Conservation (phyloP, 1,140 invertebrate species). For the Aporrectodea caliginosa region DNA sequence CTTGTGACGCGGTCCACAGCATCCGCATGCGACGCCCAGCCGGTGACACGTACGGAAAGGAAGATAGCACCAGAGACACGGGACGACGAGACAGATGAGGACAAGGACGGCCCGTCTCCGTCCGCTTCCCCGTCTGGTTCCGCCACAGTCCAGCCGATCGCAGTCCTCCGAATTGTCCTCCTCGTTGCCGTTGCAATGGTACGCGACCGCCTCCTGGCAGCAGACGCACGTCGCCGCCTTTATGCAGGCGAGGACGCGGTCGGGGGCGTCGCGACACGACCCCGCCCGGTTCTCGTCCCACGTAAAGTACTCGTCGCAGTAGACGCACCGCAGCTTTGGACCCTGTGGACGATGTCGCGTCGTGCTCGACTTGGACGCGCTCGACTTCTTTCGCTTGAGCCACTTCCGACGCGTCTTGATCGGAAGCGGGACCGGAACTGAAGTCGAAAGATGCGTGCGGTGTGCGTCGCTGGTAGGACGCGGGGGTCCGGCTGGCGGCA, state of each 20-base stretch:
- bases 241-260: constrained; percentile 71
- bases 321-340: constrained; percentile 38
- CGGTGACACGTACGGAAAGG: constrained; percentile 73
- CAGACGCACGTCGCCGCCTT: constrained; percentile 72
- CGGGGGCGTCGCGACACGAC: constrained; percentile 81
- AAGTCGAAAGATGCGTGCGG: constrained; percentile 1
- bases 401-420: neutral
- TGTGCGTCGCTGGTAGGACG: neutral
- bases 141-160: neutral
- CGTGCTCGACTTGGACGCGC: neutral
- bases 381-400: neutral
- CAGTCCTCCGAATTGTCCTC: constrained; percentile 3
- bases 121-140: constrained; percentile 59
- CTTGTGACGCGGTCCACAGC: constrained; percentile 74
- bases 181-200: constrained; percentile 8
- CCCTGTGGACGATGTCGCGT: neutral
- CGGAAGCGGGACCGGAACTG: neutral
- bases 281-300: constrained; percentile 69
- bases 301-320: constrained; percentile 51
- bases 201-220: constrained; percentile 76
- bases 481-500: too few species aligned
- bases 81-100: constrained; percentile 75
- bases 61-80: constrained; percentile 83
- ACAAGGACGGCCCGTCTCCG: constrained; percentile 72
- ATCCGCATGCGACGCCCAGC: constrained; percentile 67